Evolutionary conservation across 2,113 vertebrate species (phyloP).

Genomic region (Hymenochirus boettgeri): DNA sequence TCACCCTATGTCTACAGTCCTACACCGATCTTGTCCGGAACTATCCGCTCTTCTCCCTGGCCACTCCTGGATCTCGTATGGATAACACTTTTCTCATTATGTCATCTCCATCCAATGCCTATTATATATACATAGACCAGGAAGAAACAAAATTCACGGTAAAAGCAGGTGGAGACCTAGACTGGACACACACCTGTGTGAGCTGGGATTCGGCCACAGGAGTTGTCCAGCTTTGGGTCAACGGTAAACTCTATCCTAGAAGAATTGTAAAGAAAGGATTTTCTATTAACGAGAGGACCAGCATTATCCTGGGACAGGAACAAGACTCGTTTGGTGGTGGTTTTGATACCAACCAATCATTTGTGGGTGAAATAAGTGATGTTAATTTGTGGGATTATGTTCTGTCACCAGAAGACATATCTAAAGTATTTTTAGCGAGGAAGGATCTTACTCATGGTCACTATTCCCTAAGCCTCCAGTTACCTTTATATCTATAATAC

Average conservation of each 20-base stretch:
- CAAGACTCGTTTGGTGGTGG: constrained; percentile 13
- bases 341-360: constrained; percentile 1
- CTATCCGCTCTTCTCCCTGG: constrained; percentile 23
- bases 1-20: constrained; percentile 27
- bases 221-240: constrained; percentile 37
- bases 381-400: constrained; percentile 35
- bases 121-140: not conserved
- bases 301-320: constrained; percentile 5
- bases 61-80: not conserved
- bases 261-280: constrained; percentile 37
- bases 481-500: no score
- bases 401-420: fast-evolving
- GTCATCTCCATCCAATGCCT: not conserved
- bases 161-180: fast-evolving
- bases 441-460: fast-evolving
- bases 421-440: fast-evolving
- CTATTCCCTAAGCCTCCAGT: no score
- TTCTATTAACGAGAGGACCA: fast-evolving
- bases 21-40: not conserved
- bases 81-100: constrained; percentile 36
- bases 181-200: constrained; percentile 16
- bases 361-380: constrained; percentile 37
- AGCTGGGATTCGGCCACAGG: constrained; percentile 38
- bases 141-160: fast-evolving
- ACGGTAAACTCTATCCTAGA: not conserved